Evolutionary conservation across 2,113 vertebrate species (phyloP).

Genomic region (Rhodinocichla rosea): DNA sequence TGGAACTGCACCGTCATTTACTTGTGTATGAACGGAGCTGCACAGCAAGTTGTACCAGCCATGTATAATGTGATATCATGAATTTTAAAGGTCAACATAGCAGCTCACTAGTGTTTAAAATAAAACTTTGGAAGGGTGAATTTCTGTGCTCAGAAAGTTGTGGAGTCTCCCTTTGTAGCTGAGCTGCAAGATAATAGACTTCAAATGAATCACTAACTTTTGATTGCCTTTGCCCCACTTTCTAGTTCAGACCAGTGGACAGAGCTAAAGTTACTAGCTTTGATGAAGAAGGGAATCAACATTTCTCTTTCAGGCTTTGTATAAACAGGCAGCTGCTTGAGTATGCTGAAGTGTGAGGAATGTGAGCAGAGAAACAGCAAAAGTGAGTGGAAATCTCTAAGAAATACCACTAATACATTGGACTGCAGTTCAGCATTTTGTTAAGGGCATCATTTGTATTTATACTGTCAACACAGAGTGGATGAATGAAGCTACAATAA

Average conservation of each 20-base stretch:
- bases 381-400: neutral
- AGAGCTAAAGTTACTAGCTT: neutral
- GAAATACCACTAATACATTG: neutral
- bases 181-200: neutral
- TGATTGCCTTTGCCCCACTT: neutral
- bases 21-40: neutral
- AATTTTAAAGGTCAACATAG: neutral
- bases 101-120: neutral
- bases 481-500: neutral
- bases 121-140: neutral
- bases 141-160: neutral
- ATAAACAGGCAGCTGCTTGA: constrained; percentile 3
- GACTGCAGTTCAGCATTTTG: neutral
- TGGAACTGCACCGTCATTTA: neutral
- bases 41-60: neutral
- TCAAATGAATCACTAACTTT: neutral
- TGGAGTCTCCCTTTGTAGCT: neutral
- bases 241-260: neutral
- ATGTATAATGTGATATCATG: neutral
- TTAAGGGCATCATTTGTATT: constrained; percentile 4
- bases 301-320: neutral
- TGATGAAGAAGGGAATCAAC: neutral
- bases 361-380: neutral
- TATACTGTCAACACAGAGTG: neutral
- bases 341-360: neutral